Conservation (phyloP, 2,888 invertebrate species). For the Limnephilus marmoratus region DNA sequence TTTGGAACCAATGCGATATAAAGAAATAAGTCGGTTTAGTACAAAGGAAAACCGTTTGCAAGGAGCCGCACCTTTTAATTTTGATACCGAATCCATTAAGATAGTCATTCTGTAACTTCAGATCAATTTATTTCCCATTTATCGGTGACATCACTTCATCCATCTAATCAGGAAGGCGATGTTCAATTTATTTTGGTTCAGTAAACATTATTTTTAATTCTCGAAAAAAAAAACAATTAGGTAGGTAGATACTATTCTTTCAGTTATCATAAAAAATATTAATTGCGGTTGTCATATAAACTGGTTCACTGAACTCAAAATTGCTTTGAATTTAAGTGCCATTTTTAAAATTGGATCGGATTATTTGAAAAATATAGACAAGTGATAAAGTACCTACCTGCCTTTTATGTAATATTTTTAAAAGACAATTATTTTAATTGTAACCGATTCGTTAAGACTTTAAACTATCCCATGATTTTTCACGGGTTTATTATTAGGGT, state of each 20-base stretch:
- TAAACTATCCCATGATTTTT: no score
- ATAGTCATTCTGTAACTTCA: neutral
- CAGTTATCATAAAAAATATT: neutral
- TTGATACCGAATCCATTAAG: neutral
- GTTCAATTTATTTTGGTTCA: neutral
- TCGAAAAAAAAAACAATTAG: neutral
- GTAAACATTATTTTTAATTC: neutral
- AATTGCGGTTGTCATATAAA: no score
- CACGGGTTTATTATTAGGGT: no score
- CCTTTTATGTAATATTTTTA: no score
- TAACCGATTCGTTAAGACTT: no score
- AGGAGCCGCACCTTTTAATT: neutral
- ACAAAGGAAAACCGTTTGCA: neutral
- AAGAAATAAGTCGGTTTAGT: neutral
- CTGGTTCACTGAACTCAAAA: no score
- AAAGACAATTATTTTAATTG: no score
- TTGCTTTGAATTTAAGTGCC: no score
- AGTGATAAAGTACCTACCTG: no score
- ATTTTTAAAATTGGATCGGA: no score
- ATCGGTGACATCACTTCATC: neutral
- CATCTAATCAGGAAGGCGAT: neutral
- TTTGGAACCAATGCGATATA: neutral
- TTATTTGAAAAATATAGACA: no score
- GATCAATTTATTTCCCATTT: neutral
- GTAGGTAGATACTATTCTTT: neutral